Percentiles rank a stretch among this genome's conserved stretches.
phyloP scores from a whole-genome alignment of 2,888 invertebrate genomes.

The Phrixothrix hirtus region DNA sequence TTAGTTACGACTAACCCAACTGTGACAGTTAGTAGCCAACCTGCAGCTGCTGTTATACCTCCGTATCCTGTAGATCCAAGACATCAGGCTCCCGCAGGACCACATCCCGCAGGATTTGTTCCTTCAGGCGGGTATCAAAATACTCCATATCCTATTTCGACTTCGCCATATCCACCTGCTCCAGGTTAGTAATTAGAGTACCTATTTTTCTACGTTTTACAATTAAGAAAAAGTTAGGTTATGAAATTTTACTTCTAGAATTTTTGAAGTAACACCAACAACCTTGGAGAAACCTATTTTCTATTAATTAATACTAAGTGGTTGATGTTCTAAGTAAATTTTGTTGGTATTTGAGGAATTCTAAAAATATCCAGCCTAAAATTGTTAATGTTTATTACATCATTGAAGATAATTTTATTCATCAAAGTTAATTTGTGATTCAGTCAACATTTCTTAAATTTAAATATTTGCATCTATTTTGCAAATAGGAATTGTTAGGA shows the following conservation, averaged over 20 bases:
- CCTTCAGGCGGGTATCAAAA: conserved; percentile 17
- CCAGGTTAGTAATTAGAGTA: conserved; percentile 27
- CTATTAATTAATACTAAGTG: no score
- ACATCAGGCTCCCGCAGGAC: conserved; percentile 9
- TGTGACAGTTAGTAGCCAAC: conserved; percentile 20
- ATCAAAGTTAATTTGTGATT: no score
- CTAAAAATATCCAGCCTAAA: background rate
- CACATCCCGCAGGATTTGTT: conserved; percentile 15
- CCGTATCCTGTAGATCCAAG: conserved; percentile 20
- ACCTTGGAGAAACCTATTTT: background rate
- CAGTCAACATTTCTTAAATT: no score
- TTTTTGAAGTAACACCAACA: no score
- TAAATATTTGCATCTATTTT: no score
- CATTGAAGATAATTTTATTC: no score
- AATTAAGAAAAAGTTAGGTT: background rate
- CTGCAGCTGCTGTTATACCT: conserved; percentile 10
- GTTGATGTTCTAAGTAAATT: no score
- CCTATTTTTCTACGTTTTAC: no score
- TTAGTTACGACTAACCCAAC: conserved; percentile 15
- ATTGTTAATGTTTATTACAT: no score
- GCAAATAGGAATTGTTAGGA: no score
- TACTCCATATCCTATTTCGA: conserved; percentile 14
- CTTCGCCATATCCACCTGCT: conserved; percentile 20
- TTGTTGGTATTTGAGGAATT: no score
- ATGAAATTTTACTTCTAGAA: no score